Base-by-base conservation (phyloP, 2,888 invertebrate species). In the Limenitis camilla region DNA sequence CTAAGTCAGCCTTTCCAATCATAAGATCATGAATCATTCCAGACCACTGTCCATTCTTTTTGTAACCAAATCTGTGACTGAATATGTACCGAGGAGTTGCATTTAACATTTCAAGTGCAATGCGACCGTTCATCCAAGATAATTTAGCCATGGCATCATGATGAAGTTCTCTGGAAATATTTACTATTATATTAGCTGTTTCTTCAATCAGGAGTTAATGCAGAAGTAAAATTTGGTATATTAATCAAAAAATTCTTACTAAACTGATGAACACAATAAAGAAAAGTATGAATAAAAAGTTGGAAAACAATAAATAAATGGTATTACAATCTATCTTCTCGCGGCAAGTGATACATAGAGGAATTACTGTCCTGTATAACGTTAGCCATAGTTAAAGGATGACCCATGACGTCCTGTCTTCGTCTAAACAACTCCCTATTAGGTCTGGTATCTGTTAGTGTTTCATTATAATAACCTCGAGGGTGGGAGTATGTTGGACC, bases 331-430 rank as follows among this genome's bases (percentile, higher is more conserved):
- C 76, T 63, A 53, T 81, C 74, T 48, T 84, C 80, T 38, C 63
- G 64, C 0, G 71, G 66, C 28, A 84, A 52, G 60, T 81, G 79
- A 11, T 74, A 68, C 28, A 54, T 58, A 0, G 80, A 72, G 0
- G 64, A 62, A 53, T 84, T 84, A 47, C 76, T 81, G 44, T 84
- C 81, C 49, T 78, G 78, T 35, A 85, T 73, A 1, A 78, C 80
- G 36, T 78, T 77, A n/a, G 78, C 65, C 74, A 83, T 80, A 1
- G 73, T 78, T 5, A 85, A 54, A 0, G 73, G 61, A 49, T 78
- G 74, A 0, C 80, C 74, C 71, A 68, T 75, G 6, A 82, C 56
- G 55, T 85, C 66, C n/a, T 64, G 61, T 1, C 84, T 67, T 45
- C 84, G 65, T 19, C 74, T 62, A 58, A 64, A 85, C 53, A 74